These are phyloP conservation scores for Hiodon alosoides DNA, from an alignment of 2,113 vertebrate genomes.

Conservation along the genomic window DNA sequence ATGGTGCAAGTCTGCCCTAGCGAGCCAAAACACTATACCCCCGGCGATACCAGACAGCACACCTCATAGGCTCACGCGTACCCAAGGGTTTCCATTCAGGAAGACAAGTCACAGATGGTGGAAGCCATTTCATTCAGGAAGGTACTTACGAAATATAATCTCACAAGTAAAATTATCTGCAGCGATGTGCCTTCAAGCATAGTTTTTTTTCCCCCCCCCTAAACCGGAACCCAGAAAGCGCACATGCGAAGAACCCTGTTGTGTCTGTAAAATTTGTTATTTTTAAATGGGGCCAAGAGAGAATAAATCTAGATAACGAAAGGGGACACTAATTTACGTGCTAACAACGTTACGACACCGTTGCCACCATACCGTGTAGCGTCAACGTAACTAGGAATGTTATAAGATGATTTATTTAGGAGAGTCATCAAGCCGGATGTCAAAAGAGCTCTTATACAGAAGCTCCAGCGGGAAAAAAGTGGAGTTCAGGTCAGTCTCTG, in stretches of 20 bases:
- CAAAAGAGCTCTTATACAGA: background rate
- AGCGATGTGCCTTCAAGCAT: no score
- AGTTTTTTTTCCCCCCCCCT: no score
- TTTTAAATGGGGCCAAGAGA: no score
- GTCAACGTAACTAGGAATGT: background rate
- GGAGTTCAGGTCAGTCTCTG: background rate
- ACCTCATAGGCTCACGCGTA: background rate
- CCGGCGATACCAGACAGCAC: background rate
- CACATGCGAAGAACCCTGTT: no score
- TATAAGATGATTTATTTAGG: background rate
- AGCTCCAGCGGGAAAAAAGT: background rate
- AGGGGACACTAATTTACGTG: background rate
- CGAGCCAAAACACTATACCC: background rate
- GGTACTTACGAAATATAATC: no score
- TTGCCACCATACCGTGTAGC: background rate
- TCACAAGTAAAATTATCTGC: no score
- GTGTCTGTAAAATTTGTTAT: no score
- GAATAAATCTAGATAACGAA: no score
- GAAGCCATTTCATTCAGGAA: no score
- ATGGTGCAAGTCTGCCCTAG: background rate
- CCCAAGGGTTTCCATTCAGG: no score
- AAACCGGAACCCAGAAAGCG: no score
- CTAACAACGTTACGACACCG: background rate
- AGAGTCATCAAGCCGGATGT: background rate
- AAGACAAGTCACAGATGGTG: no score